A percentile compares a stretch with the other conserved stretches of the same genome.
Evolutionary conservation across 2,113 vertebrate genomes (phyloP).

Genomic region (Helogale parvula): DNA sequence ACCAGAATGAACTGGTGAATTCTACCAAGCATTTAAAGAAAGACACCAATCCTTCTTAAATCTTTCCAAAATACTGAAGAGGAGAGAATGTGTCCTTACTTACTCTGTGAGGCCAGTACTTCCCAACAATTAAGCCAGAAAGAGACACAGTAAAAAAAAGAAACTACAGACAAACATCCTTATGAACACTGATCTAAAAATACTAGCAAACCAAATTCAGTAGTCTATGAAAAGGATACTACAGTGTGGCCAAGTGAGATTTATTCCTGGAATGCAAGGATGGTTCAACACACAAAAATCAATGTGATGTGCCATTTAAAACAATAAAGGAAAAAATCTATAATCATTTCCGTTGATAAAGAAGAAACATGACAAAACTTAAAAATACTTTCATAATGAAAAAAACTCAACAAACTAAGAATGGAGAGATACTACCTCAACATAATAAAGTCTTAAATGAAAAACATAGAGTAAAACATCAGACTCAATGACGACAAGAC

Average conservation of each 20-base stretch:
- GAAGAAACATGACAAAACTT: background rate
- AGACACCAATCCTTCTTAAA: background rate
- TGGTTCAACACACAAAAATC: too few species aligned
- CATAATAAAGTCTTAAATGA: background rate
- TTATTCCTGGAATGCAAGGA: background rate
- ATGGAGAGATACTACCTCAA: background rate
- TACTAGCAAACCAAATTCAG: background rate
- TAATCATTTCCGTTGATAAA: background rate
- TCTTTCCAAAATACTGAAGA: background rate
- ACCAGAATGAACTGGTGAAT: background rate
- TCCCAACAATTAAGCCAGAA: background rate
- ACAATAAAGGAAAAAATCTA: background rate
- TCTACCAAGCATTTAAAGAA: background rate
- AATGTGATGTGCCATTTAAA: background rate
- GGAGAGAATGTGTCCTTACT: background rate
- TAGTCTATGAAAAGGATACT: background rate
- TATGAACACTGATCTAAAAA: background rate
- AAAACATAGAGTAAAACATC: background rate
- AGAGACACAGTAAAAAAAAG: background rate
- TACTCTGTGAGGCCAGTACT: background rate
- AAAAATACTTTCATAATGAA: background rate
- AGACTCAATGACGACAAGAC: background rate
- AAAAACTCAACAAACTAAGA: background rate
- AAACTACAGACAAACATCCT: background rate
- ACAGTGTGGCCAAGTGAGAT: background rate